These are phyloP conservation scores for Amaurobius ferox DNA, from an alignment of 2,888 invertebrate genomes.

Conservation along the genomic window DNA sequence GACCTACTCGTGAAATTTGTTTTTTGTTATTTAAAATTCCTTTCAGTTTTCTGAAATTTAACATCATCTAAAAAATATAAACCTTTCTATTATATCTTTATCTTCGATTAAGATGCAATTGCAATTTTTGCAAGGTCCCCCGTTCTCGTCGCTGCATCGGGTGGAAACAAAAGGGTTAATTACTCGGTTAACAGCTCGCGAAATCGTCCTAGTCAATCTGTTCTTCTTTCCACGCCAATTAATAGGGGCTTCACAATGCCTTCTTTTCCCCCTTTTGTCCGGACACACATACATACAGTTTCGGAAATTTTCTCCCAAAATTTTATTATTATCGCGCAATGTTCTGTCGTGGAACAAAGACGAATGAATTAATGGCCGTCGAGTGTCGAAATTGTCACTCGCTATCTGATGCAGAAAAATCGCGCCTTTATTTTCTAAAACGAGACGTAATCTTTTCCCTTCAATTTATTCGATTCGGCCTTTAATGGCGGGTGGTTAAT, in stretches of 20 bases:
- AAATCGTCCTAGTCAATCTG: slow-evolving; percentile 72
- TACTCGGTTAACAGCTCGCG: slow-evolving; percentile 72
- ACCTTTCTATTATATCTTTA: too few species aligned
- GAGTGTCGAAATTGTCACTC: slow-evolving; percentile 69
- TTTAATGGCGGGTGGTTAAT: neutral
- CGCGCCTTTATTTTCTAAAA: slow-evolving; percentile 29
- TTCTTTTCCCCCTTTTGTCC: slow-evolving; percentile 54
- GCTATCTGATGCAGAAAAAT: slow-evolving; percentile 65
- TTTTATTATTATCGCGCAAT: slow-evolving; percentile 64
- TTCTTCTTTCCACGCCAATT: slow-evolving; percentile 71
- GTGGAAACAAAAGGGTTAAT: slow-evolving; percentile 71
- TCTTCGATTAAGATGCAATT: too few species aligned
- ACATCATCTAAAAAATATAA: too few species aligned
- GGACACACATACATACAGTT: slow-evolving; percentile 37
- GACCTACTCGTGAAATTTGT: too few species aligned
- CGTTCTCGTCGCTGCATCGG: slow-evolving; percentile 26
- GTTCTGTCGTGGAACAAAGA: slow-evolving; percentile 51
- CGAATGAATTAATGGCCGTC: slow-evolving; percentile 61
- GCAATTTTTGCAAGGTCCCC: slow-evolving; percentile 22
- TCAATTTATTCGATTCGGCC: slow-evolving; percentile 3
- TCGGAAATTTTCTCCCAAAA: slow-evolving; percentile 59
- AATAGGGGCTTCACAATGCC: slow-evolving; percentile 68
- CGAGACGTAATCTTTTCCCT: slow-evolving; percentile 8
- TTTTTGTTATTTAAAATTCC: too few species aligned
- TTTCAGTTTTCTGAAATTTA: too few species aligned